Evolutionary conservation across 2,888 invertebrate species (phyloP).

Genomic region (Trachelus troglodyta): DNA sequence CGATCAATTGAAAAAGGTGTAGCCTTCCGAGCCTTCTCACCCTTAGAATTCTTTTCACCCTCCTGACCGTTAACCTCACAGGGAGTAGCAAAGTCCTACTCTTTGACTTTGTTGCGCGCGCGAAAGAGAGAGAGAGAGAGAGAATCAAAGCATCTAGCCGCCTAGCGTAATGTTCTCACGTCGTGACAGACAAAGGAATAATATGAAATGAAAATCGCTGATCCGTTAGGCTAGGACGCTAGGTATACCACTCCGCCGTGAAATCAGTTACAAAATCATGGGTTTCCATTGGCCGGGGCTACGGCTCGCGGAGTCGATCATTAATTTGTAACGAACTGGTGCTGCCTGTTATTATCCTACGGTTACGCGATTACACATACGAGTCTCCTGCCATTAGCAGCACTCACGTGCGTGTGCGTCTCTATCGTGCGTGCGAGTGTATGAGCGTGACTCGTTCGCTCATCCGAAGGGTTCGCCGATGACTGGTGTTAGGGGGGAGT

Average conservation of each 20-base stretch:
- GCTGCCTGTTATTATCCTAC: conserved; percentile 55
- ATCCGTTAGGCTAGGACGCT: conserved; percentile 14
- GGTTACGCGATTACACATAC: conserved; percentile 24
- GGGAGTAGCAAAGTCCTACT: too few species aligned
- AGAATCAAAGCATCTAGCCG: neutral
- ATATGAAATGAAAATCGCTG: conserved; percentile 44
- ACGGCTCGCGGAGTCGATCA: conserved; percentile 44
- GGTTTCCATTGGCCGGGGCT: conserved; percentile 47
- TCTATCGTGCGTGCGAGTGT: neutral
- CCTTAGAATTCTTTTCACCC: neutral
- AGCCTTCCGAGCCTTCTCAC: conserved; percentile 6
- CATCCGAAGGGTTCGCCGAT: too few species aligned
- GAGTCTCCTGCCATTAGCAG: neutral
- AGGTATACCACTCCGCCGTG: conserved; percentile 29
- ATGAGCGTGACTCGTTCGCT: too few species aligned
- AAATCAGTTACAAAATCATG: conserved; percentile 48
- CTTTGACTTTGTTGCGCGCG: too few species aligned
- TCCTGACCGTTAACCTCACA: neutral
- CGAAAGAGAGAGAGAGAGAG: too few species aligned
- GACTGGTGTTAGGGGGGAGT: too few species aligned
- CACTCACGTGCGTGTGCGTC: neutral
- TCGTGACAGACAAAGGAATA: conserved; percentile 49
- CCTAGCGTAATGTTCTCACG: conserved; percentile 54
- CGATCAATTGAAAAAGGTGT: conserved; percentile 32
- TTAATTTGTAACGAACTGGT: conserved; percentile 60